Conservation (phyloP, 2,888 invertebrate species). For the Diarsia mendica region DNA sequence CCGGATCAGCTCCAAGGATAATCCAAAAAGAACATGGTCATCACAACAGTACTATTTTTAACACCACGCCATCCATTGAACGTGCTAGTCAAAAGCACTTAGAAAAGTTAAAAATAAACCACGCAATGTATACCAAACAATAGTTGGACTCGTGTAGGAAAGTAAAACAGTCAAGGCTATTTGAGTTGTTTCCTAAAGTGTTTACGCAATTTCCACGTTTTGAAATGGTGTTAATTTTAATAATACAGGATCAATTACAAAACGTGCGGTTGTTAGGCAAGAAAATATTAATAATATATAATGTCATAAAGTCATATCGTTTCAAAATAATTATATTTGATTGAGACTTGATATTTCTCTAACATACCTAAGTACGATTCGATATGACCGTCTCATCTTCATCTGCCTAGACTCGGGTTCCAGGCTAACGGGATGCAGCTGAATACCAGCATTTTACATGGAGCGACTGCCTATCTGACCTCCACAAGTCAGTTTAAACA, state of each 20-base stretch:
- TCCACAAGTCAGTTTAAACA: no score
- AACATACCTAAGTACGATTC: no score
- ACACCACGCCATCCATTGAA: slow-evolving; percentile 25
- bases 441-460: no score
- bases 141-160: slow-evolving; percentile 43
- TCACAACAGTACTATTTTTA: slow-evolving; percentile 13
- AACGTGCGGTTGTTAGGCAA: slow-evolving; percentile 17
- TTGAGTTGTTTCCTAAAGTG: slow-evolving; percentile 50
- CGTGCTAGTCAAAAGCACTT: slow-evolving; percentile 20
- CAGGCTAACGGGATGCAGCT: no score
- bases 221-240: slow-evolving; percentile 36
- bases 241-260: slow-evolving; percentile 32
- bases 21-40: slow-evolving; percentile 45
- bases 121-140: slow-evolving; percentile 51
- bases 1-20: slow-evolving; percentile 64
- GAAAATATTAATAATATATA: no score
- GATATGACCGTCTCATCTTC: neutral
- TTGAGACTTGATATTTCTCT: neutral
- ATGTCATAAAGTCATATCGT: neutral
- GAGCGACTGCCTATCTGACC: no score
- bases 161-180: slow-evolving; percentile 52
- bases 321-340: neutral
- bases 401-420: no score
- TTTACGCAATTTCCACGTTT: slow-evolving; percentile 55
- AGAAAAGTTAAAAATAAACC: slow-evolving; percentile 29